Percentiles rank a stretch among this genome's conserved stretches.
Evolutionary conservation across 2,888 invertebrate species (phyloP).

Genomic region (Cheilosia variabilis): DNA sequence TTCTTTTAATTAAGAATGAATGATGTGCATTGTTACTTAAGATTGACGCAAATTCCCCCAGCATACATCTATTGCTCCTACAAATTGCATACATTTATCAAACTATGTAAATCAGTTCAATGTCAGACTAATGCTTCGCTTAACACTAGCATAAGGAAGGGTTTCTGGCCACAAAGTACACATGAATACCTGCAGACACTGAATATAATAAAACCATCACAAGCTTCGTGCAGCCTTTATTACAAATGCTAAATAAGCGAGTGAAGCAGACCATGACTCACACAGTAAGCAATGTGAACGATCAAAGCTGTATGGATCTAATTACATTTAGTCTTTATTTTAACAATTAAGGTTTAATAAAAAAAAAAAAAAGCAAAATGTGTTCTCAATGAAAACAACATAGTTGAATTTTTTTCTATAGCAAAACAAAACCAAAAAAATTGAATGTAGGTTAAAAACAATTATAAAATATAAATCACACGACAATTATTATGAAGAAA

Average conservation of each 20-base stretch:
- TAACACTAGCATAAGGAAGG: slow-evolving; percentile 2
- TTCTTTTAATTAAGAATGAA: slow-evolving; percentile 72
- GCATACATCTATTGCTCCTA: slow-evolving; percentile 5
- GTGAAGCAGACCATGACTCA: slow-evolving; percentile 54
- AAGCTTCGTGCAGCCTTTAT: slow-evolving; percentile 9
- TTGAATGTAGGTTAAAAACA: slow-evolving; percentile 70
- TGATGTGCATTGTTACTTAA: slow-evolving; percentile 48
- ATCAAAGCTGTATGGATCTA: slow-evolving; percentile 17
- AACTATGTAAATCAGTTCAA: slow-evolving; percentile 4
- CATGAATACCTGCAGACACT: background rate
- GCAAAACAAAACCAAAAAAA: slow-evolving; percentile 43
- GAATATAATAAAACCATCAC: slow-evolving; percentile 8
- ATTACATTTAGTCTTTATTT: slow-evolving; percentile 24
- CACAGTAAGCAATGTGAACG: slow-evolving; percentile 19
- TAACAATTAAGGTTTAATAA: slow-evolving; percentile 33
- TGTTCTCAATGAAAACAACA: slow-evolving; percentile 62
- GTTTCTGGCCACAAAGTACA: background rate
- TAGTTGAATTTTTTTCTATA: slow-evolving; percentile 67
- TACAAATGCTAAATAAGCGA: slow-evolving; percentile 13
- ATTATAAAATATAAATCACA: slow-evolving; percentile 79
- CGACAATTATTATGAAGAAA: slow-evolving; percentile 76
- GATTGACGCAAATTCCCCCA: slow-evolving; percentile 23
- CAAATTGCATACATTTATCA: background rate
- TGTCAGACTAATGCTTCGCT: slow-evolving; percentile 3
- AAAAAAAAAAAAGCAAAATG: slow-evolving; percentile 47